Percentiles rank a stretch among this genome's conserved stretches.
These are phyloP conservation scores for Chrysogorgia sp. DNA, from an alignment of 92 coral and sea anemone genomes.

Conservation along the genomic window DNA sequence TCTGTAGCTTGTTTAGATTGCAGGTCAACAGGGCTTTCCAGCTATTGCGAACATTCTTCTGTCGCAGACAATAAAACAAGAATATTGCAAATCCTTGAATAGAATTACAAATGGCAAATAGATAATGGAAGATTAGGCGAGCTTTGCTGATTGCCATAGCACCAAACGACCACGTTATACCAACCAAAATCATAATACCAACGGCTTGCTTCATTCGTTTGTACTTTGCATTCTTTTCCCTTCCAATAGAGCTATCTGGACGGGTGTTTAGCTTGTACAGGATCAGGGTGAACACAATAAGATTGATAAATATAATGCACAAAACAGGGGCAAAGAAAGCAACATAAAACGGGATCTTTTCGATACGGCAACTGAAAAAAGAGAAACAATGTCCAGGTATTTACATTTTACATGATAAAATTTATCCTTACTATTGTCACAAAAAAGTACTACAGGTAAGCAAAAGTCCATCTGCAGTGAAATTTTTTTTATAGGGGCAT, in stretches of 20 bases:
- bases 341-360: slow-evolving; percentile 82
- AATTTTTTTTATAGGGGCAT: too few species aligned
- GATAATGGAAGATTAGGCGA: slow-evolving; percentile 81
- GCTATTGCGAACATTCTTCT: slow-evolving; percentile 91
- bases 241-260: slow-evolving; percentile 87
- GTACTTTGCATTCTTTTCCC: slow-evolving; percentile 69
- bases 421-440: not conserved
- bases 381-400: not conserved
- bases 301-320: slow-evolving; percentile 73
- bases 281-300: slow-evolving; percentile 72
- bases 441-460: too few species aligned
- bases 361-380: slow-evolving; percentile 83
- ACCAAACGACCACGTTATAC: slow-evolving; percentile 94
- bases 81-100: slow-evolving; percentile 95
- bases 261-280: slow-evolving; percentile 98
- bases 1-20: slow-evolving; percentile 74
- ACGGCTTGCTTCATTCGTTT: slow-evolving; percentile 88
- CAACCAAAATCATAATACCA: slow-evolving; percentile 92
- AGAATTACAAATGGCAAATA: slow-evolving; percentile 81
- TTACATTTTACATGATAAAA: not conserved
- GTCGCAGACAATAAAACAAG: slow-evolving; percentile 92
- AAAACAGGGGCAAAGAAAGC: slow-evolving; percentile 89
- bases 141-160: slow-evolving; percentile 85
- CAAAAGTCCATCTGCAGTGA: too few species aligned
- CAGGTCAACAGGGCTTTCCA: slow-evolving; percentile 93